Base-by-base conservation (phyloP, 2,797 vertebrate genomes). In the Dryobates pubescens region DNA sequence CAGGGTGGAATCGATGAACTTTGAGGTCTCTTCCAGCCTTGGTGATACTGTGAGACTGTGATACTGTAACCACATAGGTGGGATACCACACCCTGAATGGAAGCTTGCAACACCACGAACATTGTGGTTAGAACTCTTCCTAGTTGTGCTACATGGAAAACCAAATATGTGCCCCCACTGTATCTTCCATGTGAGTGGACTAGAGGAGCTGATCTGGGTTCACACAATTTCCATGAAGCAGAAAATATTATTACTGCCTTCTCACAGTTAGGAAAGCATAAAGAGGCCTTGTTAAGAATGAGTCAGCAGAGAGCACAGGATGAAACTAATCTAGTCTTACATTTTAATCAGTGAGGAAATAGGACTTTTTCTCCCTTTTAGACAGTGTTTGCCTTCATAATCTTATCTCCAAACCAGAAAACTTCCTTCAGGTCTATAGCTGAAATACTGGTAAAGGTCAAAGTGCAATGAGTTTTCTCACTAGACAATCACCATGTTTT, bases 221-320 rank as follows among this genome's bases (percentile, higher is more conserved):
- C 36, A 61, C 43, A 73, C 24, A 4, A 13, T 82, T 87, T 76
- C 54, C 69, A 89, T 69, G 75, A 89, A 86, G 57, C 36, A 79
- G 57, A 64, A 90, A 71, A 87, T 59, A 57, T 36, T 81, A 36
- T 64, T 62, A 68, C 26, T 12, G n/a, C 4, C 45, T 80, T 74
- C 57, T 82, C 45, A 41, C 11, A 4, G 45, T 34, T 62, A 77
- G 51, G 24, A 82, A 80, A 79, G 80, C 79, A 85, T 82, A 49
- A 79, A 93, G 53, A 59, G 49, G 34, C 36, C 54, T 90, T 71
- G 61, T 45, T 71, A 91, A 89, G 87, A 80, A 22, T 61, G 82
- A 89, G 63, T 68, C 91, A 92, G 32, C 49, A 82, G 91, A 95
- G 38, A 90, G 72, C 38, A 84, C 58, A 36, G 32, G 34, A 68